Evolutionary conservation across 2,113 vertebrate species (phyloP).

Genomic region (Protobothrops mucrosquamatus): DNA sequence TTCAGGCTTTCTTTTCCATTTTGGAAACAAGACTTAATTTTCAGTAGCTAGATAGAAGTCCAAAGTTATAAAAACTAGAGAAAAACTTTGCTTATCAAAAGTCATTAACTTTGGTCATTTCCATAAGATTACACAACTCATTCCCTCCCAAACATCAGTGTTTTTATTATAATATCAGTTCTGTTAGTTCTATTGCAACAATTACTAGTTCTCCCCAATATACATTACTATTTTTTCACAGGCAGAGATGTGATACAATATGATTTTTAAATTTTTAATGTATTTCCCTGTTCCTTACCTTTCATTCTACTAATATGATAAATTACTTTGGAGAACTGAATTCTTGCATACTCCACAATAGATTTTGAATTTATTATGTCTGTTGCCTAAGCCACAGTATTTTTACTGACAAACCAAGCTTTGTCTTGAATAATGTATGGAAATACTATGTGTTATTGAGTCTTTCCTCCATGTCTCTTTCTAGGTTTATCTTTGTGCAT

Average conservation of each 20-base stretch:
- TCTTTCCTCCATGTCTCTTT: neutral
- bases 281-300: neutral
- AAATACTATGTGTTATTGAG: neutral
- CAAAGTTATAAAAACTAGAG: neutral
- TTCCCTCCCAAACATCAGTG: neutral
- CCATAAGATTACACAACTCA: neutral
- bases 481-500: neutral
- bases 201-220: neutral
- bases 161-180: neutral
- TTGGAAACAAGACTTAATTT: neutral
- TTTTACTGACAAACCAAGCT: neutral
- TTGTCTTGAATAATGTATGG: neutral
- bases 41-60: neutral
- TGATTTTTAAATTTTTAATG: neutral
- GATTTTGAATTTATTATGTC: neutral
- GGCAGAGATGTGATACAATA: neutral
- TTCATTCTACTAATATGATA: neutral
- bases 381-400: neutral
- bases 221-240: neutral
- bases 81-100: neutral
- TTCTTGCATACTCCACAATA: neutral
- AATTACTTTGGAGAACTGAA: neutral
- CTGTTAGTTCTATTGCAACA: neutral
- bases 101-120: neutral
- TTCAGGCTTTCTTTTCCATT: neutral